Percentiles rank a stretch among this genome's conserved stretches.
Evolutionary conservation across 2,797 vertebrate genomes (phyloP).

Genomic region (Acrossocheilus wenchowensis): DNA sequence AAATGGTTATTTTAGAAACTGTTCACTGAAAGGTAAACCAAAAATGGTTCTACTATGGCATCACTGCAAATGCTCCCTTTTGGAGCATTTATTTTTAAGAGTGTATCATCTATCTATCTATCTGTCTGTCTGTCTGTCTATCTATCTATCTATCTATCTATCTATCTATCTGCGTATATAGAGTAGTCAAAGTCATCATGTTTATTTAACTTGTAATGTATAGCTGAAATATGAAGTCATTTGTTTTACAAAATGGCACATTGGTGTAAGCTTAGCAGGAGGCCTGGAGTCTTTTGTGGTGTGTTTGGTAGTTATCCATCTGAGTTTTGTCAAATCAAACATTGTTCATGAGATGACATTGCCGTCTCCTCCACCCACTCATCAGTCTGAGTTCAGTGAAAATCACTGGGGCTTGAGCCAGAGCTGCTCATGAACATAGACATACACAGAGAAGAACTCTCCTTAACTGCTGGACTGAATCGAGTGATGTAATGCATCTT

Average conservation of each 20-base stretch:
- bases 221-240: neutral
- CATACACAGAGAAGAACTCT: constrained; percentile 37
- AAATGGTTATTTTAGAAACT: too few species aligned
- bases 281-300: constrained; percentile 23
- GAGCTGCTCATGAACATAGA: constrained; percentile 32
- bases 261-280: neutral
- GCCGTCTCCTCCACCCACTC: constrained; percentile 21
- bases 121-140: neutral
- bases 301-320: constrained; percentile 25
- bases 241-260: constrained; percentile 24
- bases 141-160: neutral
- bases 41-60: too few species aligned
- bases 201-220: constrained; percentile 9
- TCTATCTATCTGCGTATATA: neutral
- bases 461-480: constrained; percentile 49
- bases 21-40: too few species aligned
- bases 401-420: constrained; percentile 23
- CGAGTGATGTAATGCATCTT: constrained; percentile 59
- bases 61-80: too few species aligned
- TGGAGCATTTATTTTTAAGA: too few species aligned
- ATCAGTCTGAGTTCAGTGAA: constrained; percentile 38
- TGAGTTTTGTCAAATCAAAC: constrained; percentile 35
- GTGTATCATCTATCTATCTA: too few species aligned
- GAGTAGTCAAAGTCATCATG: neutral
- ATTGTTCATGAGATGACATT: constrained; percentile 26